Percentiles rank a stretch among this genome's conserved stretches.
These are phyloP conservation scores for Kryptopterus vitreolus DNA, from an alignment of 2,797 vertebrate genomes.

Conservation along the genomic window DNA sequence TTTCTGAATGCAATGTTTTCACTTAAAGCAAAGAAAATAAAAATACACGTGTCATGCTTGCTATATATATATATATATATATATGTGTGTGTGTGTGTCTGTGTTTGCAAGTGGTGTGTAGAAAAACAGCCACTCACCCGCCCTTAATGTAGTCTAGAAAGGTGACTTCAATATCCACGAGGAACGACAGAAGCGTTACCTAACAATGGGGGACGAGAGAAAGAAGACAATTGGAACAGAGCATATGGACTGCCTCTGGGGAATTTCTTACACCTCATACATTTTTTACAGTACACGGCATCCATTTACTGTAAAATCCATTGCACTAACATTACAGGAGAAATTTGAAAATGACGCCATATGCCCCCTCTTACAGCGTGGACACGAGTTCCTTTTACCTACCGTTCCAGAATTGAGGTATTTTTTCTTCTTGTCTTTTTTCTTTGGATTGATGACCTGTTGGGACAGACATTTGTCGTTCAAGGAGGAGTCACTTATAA, in stretches of 20 bases:
- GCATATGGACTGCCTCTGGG: neutral
- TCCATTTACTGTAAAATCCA: slow-evolving; percentile 20
- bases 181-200: slow-evolving; percentile 96
- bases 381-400: slow-evolving; percentile 58
- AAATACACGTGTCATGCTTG: neutral
- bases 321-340: slow-evolving; percentile 9
- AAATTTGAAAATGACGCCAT: neutral
- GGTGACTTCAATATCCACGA: slow-evolving; percentile 95
- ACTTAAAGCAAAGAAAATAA: slow-evolving; percentile 5
- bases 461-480: slow-evolving; percentile 47
- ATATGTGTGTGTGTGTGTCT: too few species aligned
- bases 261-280: slow-evolving; percentile 5
- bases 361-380: neutral
- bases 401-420: slow-evolving; percentile 98
- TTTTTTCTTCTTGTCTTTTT: slow-evolving; percentile 97
- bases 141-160: slow-evolving; percentile 99
- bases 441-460: slow-evolving; percentile 96
- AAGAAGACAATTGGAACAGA: slow-evolving; percentile 22
- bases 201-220: slow-evolving; percentile 56
- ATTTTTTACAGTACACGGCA: slow-evolving; percentile 27
- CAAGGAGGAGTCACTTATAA: neutral
- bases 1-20: slow-evolving; percentile 21
- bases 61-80: neutral
- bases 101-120: neutral
- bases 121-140: slow-evolving; percentile 81